Evolutionary conservation across 2,113 vertebrate species (phyloP), one percentile per base, ranked within the genome.

Genomic region (Pao palembangensis): DNA sequence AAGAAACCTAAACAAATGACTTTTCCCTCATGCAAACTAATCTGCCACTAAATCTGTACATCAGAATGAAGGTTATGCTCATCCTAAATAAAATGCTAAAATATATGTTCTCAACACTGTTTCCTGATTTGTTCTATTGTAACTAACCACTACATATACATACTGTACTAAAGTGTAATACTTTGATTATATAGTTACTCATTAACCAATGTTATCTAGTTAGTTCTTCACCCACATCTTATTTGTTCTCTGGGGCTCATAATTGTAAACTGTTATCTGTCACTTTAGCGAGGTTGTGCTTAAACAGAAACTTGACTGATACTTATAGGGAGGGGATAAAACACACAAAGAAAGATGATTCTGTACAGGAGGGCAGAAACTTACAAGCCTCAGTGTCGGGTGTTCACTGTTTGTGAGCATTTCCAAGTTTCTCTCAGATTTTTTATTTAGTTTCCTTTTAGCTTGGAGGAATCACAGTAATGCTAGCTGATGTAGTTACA

Each of bases 221-320:
- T 38, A n/a, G 44, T 47, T 47, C 15, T 5, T 47, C 44, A n/a
- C n/a, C 16, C 6, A 17, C n/a, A n/a, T 47, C n/a, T 47, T n/a
- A 13, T 46, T 6, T 46, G 14, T 12, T 12, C 34, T 12, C 11
- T 12, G 8, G 34, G 34, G 14, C 12, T 20, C 12, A 10, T 25
- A 25, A 18, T 14, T 52, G 20, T 23, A 25, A n/a, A 46, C 18
- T 46, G 44, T 59, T 28, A 25, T 2, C 23, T 52, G 61, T 56
- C 19, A 38, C 69, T 63, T 44, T 17, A 42, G 4, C 56, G 44
- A 1, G 18, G 17, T 47, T 58, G 61, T 58, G 44, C 38, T 43
- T 5, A 60, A 49, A 67, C 54, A 44, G 71, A 80, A 80, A 73
- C 64, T 16, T 50, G 62, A 67, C 68, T 63, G 75, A 77, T 50